Evolutionary conservation across 2,113 vertebrate species (phyloP).

Genomic region (Pholis gunnellus): DNA sequence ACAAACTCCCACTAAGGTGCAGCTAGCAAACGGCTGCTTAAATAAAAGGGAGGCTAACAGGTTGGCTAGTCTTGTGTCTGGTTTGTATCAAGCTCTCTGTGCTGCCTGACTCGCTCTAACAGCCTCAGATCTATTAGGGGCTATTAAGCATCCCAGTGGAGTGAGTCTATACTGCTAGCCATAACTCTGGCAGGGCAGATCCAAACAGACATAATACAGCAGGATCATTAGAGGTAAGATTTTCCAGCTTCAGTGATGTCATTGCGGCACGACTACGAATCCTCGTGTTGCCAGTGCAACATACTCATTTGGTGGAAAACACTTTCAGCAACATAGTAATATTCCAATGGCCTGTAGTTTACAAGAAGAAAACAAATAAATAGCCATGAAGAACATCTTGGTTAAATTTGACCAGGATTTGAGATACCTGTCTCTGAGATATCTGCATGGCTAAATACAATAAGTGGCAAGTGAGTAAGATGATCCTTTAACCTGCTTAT

Average conservation of each 20-base stretch:
- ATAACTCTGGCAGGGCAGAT: slow-evolving; percentile 37
- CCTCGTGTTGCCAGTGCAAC: neutral
- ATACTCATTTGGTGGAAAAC: slow-evolving; percentile 21
- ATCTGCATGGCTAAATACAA: neutral
- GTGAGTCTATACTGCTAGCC: slow-evolving; percentile 44
- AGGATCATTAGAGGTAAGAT: slow-evolving; percentile 45
- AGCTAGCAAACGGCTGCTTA: slow-evolving; percentile 42
- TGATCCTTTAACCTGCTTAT: neutral
- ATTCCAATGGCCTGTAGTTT: neutral
- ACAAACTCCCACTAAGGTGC: slow-evolving; percentile 73
- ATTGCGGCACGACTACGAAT: slow-evolving; percentile 20
- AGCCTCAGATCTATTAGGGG: slow-evolving; percentile 56
- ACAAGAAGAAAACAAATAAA: neutral
- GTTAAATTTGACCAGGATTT: neutral
- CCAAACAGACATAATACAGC: slow-evolving; percentile 46
- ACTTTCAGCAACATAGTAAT: neutral
- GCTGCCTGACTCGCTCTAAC: slow-evolving; percentile 45
- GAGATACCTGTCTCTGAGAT: neutral
- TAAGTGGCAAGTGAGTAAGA: neutral
- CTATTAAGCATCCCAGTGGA: slow-evolving; percentile 59
- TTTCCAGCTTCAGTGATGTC: slow-evolving; percentile 57
- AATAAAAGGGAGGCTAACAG: slow-evolving; percentile 59
- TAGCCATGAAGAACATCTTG: neutral
- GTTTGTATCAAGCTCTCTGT: slow-evolving; percentile 61
- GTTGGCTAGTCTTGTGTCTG: slow-evolving; percentile 68